Evolutionary conservation across 2,797 vertebrate species (phyloP).

Genomic region (Hydrophis major): DNA sequence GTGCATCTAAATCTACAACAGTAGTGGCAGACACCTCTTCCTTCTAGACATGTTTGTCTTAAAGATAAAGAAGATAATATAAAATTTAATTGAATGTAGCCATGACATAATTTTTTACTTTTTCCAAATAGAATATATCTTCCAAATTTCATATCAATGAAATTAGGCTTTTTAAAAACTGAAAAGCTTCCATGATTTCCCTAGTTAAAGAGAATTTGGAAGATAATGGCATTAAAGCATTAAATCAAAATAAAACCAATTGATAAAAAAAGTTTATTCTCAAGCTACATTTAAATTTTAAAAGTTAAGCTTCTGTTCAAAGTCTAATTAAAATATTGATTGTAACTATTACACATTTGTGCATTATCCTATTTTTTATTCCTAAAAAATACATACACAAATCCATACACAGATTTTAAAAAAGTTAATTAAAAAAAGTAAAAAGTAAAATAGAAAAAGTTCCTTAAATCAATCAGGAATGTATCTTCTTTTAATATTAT

Average conservation of each 20-base stretch:
- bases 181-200: neutral
- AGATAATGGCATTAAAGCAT: neutral
- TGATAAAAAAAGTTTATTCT: neutral
- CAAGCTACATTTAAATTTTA: neutral
- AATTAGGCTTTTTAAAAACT: neutral
- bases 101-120: neutral
- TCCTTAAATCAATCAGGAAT: neutral
- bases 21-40: neutral
- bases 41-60: neutral
- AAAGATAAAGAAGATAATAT: neutral
- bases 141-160: neutral
- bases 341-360: neutral
- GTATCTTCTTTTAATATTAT: neutral
- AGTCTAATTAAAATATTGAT: neutral
- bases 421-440: neutral
- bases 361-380: neutral
- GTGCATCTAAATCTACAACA: neutral
- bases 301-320: neutral
- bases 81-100: neutral
- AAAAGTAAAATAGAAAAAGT: neutral
- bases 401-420: neutral
- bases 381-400: neutral
- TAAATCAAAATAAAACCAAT: neutral
- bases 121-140: neutral
- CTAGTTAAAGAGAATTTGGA: neutral